Base-by-base conservation (phyloP, 2,797 vertebrate genomes). In the Neostethus bicornis region DNA sequence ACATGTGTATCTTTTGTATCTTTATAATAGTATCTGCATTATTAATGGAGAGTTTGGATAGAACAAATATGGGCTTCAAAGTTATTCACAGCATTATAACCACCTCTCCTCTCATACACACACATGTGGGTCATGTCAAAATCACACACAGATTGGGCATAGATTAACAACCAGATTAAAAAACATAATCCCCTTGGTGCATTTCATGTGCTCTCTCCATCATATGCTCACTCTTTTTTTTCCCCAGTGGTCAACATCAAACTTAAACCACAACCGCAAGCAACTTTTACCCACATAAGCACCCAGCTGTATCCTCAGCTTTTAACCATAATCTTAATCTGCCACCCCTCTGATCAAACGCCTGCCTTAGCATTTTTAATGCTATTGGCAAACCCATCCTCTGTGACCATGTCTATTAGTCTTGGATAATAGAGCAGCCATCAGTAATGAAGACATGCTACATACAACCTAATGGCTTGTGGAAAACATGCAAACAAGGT, bases 401-500 rank as follows among this genome's bases (percentile, higher is more conserved):
- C 73, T 60, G 51, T 70, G 70, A 69, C 79, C 65, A 54, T 62
- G 67, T 76, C 68, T 70, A 75, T 78, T 83, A 74, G 73, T 75
- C 66, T 57, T 67, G 58, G 70, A 54, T 73, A 80, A 85, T 77
- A 68, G 71, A 80, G 77, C 72, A 80, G 70, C 76, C 44, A 52
- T 60, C 70, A 61, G 67, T 81, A 80, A 85, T 80, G 71, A 81
- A 85, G 70, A 84, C 70, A 72, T 74, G 77, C 57, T 75, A 32
- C 69, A 64, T 53, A 39, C 59, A 37, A 62, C 43, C 51, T 75
- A 75, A 81, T 72, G 67, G 55, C 66, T 65, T 61, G 59, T 62
- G 64, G 64, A 70, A 58, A 37, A 51, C 51, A 72, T 75, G 65
- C 76, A 85, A 84, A 87, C 74, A 85, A 85, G 80, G 80, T 85